These are phyloP conservation scores for Oryzias javanicus DNA, from an alignment of 2,113 vertebrate species.

Conservation along the genomic window DNA sequence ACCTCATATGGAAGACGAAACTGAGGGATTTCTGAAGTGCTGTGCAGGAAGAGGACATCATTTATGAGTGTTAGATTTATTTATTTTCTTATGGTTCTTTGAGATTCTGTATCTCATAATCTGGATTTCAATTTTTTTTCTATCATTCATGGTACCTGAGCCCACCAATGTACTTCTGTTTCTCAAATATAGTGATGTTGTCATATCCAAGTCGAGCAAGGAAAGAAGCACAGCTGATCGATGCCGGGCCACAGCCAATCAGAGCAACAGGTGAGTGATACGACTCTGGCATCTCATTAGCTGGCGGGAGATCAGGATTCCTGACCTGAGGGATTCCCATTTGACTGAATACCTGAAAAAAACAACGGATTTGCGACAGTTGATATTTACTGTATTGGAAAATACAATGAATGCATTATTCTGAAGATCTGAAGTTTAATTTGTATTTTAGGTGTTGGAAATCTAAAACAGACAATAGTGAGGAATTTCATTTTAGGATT, in stretches of 20 bases:
- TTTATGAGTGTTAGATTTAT: not conserved
- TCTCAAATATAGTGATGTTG: conserved; percentile 68
- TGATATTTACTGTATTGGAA: not conserved
- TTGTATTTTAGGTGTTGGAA: no score
- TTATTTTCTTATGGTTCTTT: not conserved
- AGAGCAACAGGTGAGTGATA: conserved; percentile 63
- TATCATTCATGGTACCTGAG: conserved; percentile 52
- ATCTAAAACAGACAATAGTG: no score
- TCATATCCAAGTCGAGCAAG: conserved; percentile 71
- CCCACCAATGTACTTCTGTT: conserved; percentile 67
- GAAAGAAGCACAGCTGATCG: conserved; percentile 71
- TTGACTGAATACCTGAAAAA: conserved; percentile 64
- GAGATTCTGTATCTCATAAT: not conserved
- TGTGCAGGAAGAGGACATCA: conserved; percentile 44
- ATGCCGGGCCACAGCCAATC: conserved; percentile 72
- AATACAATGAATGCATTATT: no score
- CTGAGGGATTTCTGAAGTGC: conserved; percentile 88
- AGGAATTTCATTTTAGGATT: no score
- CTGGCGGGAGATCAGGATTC: conserved; percentile 62
- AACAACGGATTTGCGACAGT: not conserved
- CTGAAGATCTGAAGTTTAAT: no score
- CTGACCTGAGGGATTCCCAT: conserved; percentile 69
- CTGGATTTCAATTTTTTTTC: no score
- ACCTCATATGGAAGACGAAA: conserved; percentile 87
- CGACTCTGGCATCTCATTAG: conserved; percentile 61